Base-by-base conservation (phyloP, 92 coral and sea anemone genomes). In the Parazoanthus atlanticus region DNA sequence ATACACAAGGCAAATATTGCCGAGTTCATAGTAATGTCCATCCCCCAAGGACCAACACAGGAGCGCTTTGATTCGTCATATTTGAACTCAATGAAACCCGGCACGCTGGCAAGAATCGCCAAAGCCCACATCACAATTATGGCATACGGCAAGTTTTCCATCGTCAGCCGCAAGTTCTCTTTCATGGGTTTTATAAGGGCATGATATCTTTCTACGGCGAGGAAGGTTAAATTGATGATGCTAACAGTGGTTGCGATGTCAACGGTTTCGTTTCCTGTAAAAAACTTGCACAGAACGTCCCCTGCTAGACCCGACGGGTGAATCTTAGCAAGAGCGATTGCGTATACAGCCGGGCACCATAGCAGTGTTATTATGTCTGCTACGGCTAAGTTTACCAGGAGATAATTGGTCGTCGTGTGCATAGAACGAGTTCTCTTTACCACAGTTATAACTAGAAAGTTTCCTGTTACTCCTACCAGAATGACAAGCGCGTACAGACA, bases 291-390 rank as follows among this genome's bases (percentile, higher is more conserved):
- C 41, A 83, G 26, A 7, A 83, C 31, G 38, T 83, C 65, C 26
- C 86, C 86, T 28, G 86, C 77, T n/a, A 83, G n/a, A 6, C 86
- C 86, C 58, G 77, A 11, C 17, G 86, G 86, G 32, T 83, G 86
- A 28, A 30, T n/a, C 21, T 83, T 43, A 12, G 86, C 66, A n/a
- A 83, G 76, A 66, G 86, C 47, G 47, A 83, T 29, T 8, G 65
- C 40, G 8, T 83, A 83, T 8, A 69, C 26, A 2, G 86, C 38
- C 16, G 86, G 86, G 56, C 86, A 83, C 86, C 86, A 83, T 2
- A 83, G 77, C 17, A 83, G 41, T 10, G 86, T 69, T 12, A 83
- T 15, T 1, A 83, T 83, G 36, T 83, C 86, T 40, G 58, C 76
- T 5, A 83, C 40, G 0, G 86, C 86, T 41, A 83, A 12, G 34